phyloP scores from a whole-genome alignment of 1,140 invertebrate species.

The Brachystomella parvula region DNA sequence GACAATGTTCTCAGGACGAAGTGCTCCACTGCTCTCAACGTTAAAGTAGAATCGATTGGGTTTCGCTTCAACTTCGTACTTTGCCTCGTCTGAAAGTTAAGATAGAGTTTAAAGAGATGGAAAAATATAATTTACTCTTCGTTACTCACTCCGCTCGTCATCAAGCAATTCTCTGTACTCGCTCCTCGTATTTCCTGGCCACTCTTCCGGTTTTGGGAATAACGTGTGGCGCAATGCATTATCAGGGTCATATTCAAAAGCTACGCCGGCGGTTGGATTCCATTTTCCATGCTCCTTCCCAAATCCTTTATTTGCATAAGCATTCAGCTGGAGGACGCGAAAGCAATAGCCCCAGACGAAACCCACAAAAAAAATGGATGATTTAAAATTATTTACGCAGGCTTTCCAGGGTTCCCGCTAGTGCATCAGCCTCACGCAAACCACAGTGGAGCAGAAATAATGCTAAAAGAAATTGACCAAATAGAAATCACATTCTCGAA shows the following conservation, averaged over 20 bases:
- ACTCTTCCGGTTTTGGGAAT: slow-evolving; percentile 96
- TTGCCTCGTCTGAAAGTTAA: slow-evolving; percentile 65
- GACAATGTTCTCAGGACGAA: slow-evolving; percentile 95
- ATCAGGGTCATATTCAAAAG: slow-evolving; percentile 99
- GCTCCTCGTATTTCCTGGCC: slow-evolving; percentile 73
- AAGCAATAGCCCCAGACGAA: too few species aligned
- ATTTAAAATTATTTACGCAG: too few species aligned
- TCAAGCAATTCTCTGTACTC: slow-evolving; percentile 82
- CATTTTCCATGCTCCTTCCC: slow-evolving; percentile 99
- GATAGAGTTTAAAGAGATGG: background rate
- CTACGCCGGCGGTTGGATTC: slow-evolving; percentile 97
- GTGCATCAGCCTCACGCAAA: too few species aligned
- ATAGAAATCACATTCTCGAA: background rate
- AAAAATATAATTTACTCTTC: too few species aligned
- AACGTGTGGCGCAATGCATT: slow-evolving; percentile 94
- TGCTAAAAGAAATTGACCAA: background rate
- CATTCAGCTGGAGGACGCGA: too few species aligned
- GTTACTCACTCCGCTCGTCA: too few species aligned
- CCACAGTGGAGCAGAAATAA: too few species aligned
- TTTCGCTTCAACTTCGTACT: slow-evolving; percentile 85
- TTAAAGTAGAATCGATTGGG: slow-evolving; percentile 97
- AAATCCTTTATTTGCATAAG: slow-evolving; percentile 92
- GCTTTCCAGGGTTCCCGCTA: too few species aligned
- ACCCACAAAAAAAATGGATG: too few species aligned
- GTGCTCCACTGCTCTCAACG: slow-evolving; percentile 86